Evolutionary conservation across 1,140 invertebrate genomes (phyloP), one percentile per base, ranked within the genome.

Genomic region (Chelonus insularis): DNA sequence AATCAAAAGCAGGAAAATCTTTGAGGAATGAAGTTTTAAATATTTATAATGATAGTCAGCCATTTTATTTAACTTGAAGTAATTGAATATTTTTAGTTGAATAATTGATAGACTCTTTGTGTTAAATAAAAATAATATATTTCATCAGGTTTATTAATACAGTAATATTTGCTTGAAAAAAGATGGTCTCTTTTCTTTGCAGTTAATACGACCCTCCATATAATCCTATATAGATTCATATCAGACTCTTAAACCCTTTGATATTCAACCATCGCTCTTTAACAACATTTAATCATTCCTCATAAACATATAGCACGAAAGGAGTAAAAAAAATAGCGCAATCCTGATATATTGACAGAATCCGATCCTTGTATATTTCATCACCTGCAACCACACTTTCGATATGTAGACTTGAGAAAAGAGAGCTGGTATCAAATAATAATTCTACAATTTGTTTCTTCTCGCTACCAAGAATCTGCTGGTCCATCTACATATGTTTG

Each of bases 281-380:
- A 11, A n/a, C 21, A 48, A 9, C 21, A 48, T 23, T 48, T 48
- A 48, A 48, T 23, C 18, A 48, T 48, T 20, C 21, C 21, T 23
- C 7, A 48, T 48, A 25, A 48, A 48, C 45, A 48, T 45, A 45
- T 16, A 8, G 18, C 18, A 45, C 43, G 23, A 29, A 34, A 29
- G 4, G 34, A 32, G 34, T 11, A 54, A 54, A 54, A 37, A 54
- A 54, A 37, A 20, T 48, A 48, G 45, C 45, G 11, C 18, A 23
- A 48, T 48, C 45, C n/a, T 48, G 51, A 54, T 54, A 37, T 36
- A 54, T 54, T 16, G 14, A 36, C 45, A 11, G n/a, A 54, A 37
- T 54, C 32, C 7, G 11, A 54, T 36, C 51, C 20, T 54, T 39
- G 20, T 54, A 54, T 54, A 37, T 54, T 54, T 54, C 51, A 54